Evolutionary conservation across 1,140 invertebrate species (phyloP), one percentile per base, ranked within the genome.

Genomic region (Wiebesia pumilae): DNA sequence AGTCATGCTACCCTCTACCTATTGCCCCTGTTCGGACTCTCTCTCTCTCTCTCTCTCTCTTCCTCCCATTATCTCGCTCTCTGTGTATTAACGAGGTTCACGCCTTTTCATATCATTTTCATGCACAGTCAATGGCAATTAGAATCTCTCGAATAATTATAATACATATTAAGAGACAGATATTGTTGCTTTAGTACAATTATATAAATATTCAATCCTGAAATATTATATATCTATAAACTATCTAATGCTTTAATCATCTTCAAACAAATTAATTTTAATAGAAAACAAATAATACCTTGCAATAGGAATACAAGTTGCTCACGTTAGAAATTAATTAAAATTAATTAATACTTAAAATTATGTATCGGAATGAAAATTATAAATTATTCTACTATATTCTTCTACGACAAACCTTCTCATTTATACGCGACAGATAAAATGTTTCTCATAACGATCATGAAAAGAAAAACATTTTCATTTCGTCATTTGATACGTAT

Each of bases 1-100:
- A 85, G 78, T 81, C 78, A 81, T 73, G 62, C 65, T 38, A 58
- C 47, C 78, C 35, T 24, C 47, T 27, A 47, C 58, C 62, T n/a
- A 14, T 30, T 30, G 2, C 67, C 67, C 6, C 30, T 58, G 33
- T 16, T 38, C 35, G 24, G 40, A 33, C 27, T 67, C 77, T 24
- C 1, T 19, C 19, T 35, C 51, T 19, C 51, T 30, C 21, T 30
- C 43, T 43, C 43, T 33, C 75, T 0, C 43, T 51, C 38, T 43
- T 14, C 19, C 75, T 43, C 16, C 7, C 21, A 10, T 9, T 10
- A 40, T 2, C 47, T 30, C 33, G 6, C 0, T 19, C 77, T 14
- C 10, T 54, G 3, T 40, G 4, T 40, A 14, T 43, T 47, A 47
- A 47, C 24, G 24, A 62, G 27, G 6, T 54, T 10, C 35, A 6